Evolutionary conservation across 2,113 vertebrate genomes (phyloP), one percentile per base, ranked within the genome.

Genomic region (Morone saxatilis): DNA sequence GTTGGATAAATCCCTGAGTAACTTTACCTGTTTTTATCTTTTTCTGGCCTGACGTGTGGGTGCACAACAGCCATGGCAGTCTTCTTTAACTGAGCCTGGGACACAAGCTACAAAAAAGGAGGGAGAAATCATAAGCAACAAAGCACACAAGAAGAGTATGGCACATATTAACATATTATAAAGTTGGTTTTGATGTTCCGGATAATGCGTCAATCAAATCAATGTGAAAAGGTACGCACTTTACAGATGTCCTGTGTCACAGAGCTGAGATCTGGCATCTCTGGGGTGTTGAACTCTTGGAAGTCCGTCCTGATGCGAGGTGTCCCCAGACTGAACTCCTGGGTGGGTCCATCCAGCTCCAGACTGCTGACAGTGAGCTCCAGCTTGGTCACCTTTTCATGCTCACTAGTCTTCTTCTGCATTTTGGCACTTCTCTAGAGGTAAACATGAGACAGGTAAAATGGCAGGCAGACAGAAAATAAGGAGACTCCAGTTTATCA

Each of bases 181-280:
- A 5, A 41, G 22, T 1, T 63, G 60, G 4, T 31, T 31, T 31
- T 31, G 31, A 31, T 31, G 31, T 31, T 31, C 31, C 31, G 31
- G 3, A 3, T 31, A 31, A 31, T 31, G 45, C n/a, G 19, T 19
- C 17, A 53, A 17, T 3, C 17, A 19, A 51, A 20, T 51, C 6
- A 20, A 53, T 53, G 3, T 53, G 5, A 50, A 56, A 56, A 22
- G 54, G 20, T 22, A 56, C 54, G 22, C 14, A 60, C 31, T 60
- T 61, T 96, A 84, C 93, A 95, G 83, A 96, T 95, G 80, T 96
- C 94, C 80, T 94, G 94, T 8, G 95, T 96, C 0, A 95, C 76
- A 5, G 92, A 93, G 87, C 95, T 95, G 67, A 96, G 88, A 54
- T 96, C 95, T 0, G 95, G 95, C 95, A 94, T 95, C 86, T 96